Base-by-base conservation (phyloP, 2,888 invertebrate genomes). In the Sinelater perroti region DNA sequence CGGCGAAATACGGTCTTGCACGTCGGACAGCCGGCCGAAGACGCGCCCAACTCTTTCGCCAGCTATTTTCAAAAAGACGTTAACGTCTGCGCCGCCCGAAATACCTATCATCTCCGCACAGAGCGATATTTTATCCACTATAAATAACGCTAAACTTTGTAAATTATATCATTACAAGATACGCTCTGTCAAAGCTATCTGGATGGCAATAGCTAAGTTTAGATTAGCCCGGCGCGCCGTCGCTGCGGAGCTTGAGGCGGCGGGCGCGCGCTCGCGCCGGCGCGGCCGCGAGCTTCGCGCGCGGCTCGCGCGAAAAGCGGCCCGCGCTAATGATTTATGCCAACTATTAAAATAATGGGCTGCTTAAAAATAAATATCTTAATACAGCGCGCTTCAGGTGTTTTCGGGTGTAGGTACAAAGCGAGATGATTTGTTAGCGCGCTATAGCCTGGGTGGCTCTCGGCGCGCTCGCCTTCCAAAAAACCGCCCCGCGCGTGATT, bases 91-190 rank as follows among this genome's bases (percentile, higher is more conserved):
- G 56, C 57, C 57, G 61, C 66, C 64, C 63, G 63, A 66, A 66
- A 66, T 66, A 66, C 61, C 52, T 62, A 64, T 66, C 64, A 66
- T 49, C 56, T 60, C 49, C 42, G 35, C 56, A 65, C 62, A 64
- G 67, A 65, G 65, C 70, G 66, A 70, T 72, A 70, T 72, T 72
- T 72, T 71, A 72, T 70, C 69, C 68, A 46, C 69, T 71, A 72
- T 72, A 72, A 72, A 72, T 72, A 72, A 70, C 63, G 66, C 62
- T 47, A 64, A 64, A 67, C 67, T 67, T 68, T 67, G 69, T 67
- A 71, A 69, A 71, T 71, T 63, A 62, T 66, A 66, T 66, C 64
- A 71, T 70, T 71, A 72, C 67, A 69, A 70, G 70, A 70, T 70
- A 69, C 68, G 65, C 65, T 59, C 68, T 67, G 70, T 66, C 67